Evolutionary conservation across 2,113 vertebrate genomes (phyloP), one percentile per base, ranked within the genome.

Genomic region (Cavia porcellus): DNA sequence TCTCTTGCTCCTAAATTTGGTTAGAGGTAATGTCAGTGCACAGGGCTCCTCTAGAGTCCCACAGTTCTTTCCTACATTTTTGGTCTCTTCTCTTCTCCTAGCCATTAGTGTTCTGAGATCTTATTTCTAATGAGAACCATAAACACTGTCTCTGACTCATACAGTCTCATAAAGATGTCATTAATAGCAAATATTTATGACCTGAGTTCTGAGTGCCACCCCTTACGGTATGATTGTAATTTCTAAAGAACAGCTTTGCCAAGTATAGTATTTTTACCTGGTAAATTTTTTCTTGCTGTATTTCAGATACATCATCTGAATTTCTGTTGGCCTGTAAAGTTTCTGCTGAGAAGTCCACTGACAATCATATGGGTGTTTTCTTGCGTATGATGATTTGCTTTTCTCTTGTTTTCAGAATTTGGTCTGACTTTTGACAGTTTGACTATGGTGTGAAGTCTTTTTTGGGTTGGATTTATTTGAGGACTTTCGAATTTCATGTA

Each of bases 71-170:
- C n/a, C 81, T 64, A 6, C 11, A 47, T 85, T 83, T 95, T 82
- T 74, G 42, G 14, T 52, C 10, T 80, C 20, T 47, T 79, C 3
- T 13, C 2, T 38, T 86, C 50, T 55, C 32, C 38, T 35, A 77
- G 12, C n/a, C 14, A 45, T 89, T 75, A n/a, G 81, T 45, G 52
- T 97, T 94, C 55, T 92, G 15, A 72, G 32, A 52, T 85, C 25
- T 83, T 47, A 72, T 77, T 95, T 95, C 59, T 77, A 94, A 55
- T 38, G 75, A 95, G 19, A 93, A 4, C 17, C 38, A 47, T 85
- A 94, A 90, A 90, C 10, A 59, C 1, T 84, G 74, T 85, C 38
- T 86, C 42, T 72, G 52, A 79, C 45, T 91, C 57, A 90, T 57
- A 57, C 50, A 12, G 92, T n/a, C 19, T 94, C 82, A 75, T 1